Base-by-base conservation (phyloP, 2,888 invertebrate species). In the Euplexia lucipara region DNA sequence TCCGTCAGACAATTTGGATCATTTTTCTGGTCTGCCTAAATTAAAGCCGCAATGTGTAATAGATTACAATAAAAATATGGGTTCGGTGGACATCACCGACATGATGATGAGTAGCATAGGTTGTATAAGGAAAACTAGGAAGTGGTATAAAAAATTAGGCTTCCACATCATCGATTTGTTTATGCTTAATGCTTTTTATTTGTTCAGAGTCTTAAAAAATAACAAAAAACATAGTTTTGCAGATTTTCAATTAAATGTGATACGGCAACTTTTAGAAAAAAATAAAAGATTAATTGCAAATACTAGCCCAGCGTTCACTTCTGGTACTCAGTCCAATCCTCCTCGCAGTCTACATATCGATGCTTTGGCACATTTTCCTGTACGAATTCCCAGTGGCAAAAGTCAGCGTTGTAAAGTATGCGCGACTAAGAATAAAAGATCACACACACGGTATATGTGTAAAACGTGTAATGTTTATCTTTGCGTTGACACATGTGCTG, bases 141-240 rank as follows among this genome's bases (percentile, higher is more conserved):
- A 87, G 75, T 87, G 86, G 85, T 86, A 88, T 70, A 86, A 84
- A 64, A 90, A 89, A 71, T 66, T 88, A 51, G 86, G 82, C 64
- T 83, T 89, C 67, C 86, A 86, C 51, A 69, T 81, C 39, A 61
- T 87, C 39, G 86, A 86, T 60, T 60, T 86, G 68, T 57, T 49
- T 59, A 47, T 64, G 52, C 52, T 64, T 35, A 64, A 68, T 64
- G 64, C 53, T 57, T 68, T 64, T 48, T 64, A 68, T 54, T 51
- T 57, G 48, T 68, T 45, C 57, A 67, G 62, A 57, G 45, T 63
- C 42, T 51, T 57, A 52, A 63, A 63, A 52, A 63, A 57, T 57
- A 56, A 57, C 52, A 53, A 41, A 63, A 63, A 63, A 63, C 35
- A 61, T 52, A 62, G 53, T 66, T 66, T 66, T 52, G 66, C 53